A percentile compares a stretch with the other conserved stretches of the same genome.
phyloP scores from a whole-genome alignment of 2,113 vertebrate species.

The Trogon melanurus region DNA sequence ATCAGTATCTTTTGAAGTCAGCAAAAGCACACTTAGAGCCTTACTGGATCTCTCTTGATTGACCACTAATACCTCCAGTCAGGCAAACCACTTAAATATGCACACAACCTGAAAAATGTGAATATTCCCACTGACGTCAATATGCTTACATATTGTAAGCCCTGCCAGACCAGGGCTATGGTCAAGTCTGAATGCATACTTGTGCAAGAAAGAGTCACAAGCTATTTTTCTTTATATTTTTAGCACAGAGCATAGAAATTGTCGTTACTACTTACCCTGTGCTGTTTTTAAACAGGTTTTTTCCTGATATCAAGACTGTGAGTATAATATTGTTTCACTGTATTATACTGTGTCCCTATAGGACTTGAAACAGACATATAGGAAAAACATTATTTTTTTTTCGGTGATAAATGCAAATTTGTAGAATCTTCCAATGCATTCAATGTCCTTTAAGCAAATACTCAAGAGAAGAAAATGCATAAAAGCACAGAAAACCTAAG shows the following conservation, averaged over 20 bases:
- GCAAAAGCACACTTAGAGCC: neutral
- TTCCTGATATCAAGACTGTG: neutral
- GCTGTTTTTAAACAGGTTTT: neutral
- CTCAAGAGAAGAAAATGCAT: neutral
- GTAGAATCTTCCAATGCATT: neutral
- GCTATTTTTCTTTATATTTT: neutral
- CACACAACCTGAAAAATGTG: neutral
- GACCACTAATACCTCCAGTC: neutral
- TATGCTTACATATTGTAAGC: neutral
- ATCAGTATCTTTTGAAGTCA: neutral
- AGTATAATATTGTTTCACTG: neutral
- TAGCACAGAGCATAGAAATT: neutral
- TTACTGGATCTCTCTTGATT: neutral
- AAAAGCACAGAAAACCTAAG: neutral
- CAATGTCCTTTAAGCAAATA: neutral
- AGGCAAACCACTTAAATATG: neutral
- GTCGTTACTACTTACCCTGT: neutral
- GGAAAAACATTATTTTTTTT: neutral
- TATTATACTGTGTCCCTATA: neutral
- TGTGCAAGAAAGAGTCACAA: neutral
- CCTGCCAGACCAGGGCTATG: neutral
- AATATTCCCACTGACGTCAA: neutral
- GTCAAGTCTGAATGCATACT: neutral
- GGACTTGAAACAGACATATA: neutral
- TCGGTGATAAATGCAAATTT: neutral